A percentile compares a stretch with the other conserved stretches of the same genome.
Conservation (phyloP, 2,888 invertebrate species). For the Carcina quercana region DNA sequence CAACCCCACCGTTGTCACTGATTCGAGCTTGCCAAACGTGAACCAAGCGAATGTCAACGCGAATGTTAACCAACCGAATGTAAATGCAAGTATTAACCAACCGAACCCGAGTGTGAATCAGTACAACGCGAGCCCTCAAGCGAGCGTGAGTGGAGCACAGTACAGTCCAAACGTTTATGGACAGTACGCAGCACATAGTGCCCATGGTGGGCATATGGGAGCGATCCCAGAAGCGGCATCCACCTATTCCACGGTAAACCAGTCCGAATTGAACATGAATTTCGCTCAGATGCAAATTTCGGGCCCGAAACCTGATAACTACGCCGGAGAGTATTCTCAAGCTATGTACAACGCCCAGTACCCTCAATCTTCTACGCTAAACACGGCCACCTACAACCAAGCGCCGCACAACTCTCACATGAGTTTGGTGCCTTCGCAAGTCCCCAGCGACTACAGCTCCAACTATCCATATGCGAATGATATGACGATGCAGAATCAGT, state of each 20-base stretch:
- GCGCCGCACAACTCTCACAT: slow-evolving; percentile 40
- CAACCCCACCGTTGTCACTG: slow-evolving; percentile 40
- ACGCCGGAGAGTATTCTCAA: slow-evolving; percentile 44
- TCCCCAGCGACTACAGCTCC: slow-evolving; percentile 36
- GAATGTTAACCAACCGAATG: too few relatives aligned
- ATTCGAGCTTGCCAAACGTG: slow-evolving; percentile 29
- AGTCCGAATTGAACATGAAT: slow-evolving; percentile 39
- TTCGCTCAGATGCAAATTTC: slow-evolving; percentile 57
- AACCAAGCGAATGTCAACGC: slow-evolving; percentile 25
- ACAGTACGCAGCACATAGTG: slow-evolving; percentile 27
- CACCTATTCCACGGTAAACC: slow-evolving; percentile 27
- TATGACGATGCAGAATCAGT: slow-evolving; percentile 15
- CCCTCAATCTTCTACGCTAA: slow-evolving; percentile 40
- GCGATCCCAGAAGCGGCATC: slow-evolving; percentile 33
- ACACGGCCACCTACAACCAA: slow-evolving; percentile 47
- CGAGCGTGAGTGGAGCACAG: too few relatives aligned
- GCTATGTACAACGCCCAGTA: slow-evolving; percentile 54
- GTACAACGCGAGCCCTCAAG: slow-evolving; percentile 10
- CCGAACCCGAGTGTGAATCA: slow-evolving; percentile 16
- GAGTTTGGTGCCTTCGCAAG: slow-evolving; percentile 36
- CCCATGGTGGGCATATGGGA: slow-evolving; percentile 22
- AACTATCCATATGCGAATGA: slow-evolving; percentile 44
- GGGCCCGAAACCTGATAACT: slow-evolving; percentile 34
- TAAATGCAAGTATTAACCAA: neutral
- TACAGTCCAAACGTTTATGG: too few relatives aligned